These are phyloP conservation scores for Exaiptasia diaphana DNA, from an alignment of 64 coral and sea anemone species.

Conservation along the genomic window DNA sequence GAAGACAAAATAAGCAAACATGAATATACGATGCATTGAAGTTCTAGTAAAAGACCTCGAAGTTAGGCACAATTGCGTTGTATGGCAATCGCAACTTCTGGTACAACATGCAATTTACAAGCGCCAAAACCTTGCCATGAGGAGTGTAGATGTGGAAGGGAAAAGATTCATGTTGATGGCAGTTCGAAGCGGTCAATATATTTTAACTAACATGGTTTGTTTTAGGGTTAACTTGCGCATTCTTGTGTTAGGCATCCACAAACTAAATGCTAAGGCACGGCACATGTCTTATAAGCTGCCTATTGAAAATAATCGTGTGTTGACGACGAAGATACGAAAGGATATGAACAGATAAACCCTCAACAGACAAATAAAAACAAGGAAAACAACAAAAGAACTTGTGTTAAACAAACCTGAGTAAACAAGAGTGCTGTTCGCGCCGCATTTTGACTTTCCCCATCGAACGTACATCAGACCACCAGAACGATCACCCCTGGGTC, in stretches of 20 bases:
- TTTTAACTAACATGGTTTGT: too few species aligned
- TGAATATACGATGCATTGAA: background rate
- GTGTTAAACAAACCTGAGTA: slow-evolving; percentile 33
- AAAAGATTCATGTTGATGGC: background rate
- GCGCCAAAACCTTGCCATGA: background rate
- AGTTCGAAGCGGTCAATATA: background rate
- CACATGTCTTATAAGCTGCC: background rate
- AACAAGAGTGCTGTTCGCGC: background rate
- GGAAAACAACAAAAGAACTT: too few species aligned
- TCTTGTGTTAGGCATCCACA: background rate
- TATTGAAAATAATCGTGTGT: background rate
- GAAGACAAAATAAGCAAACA: background rate
- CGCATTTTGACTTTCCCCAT: slow-evolving; percentile 28
- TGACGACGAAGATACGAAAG: too few species aligned
- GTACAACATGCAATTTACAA: background rate
- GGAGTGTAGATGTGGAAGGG: background rate
- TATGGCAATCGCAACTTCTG: background rate
- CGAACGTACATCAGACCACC: slow-evolving; percentile 22
- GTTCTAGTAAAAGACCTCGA: background rate
- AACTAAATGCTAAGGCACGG: background rate
- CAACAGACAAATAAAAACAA: too few species aligned
- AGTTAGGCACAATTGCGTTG: background rate
- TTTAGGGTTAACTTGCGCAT: background rate
- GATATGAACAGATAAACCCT: too few species aligned
- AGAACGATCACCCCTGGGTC: background rate